phyloP scores from a whole-genome alignment of 2,797 vertebrate genomes.

The Chromobotia macracanthus region DNA sequence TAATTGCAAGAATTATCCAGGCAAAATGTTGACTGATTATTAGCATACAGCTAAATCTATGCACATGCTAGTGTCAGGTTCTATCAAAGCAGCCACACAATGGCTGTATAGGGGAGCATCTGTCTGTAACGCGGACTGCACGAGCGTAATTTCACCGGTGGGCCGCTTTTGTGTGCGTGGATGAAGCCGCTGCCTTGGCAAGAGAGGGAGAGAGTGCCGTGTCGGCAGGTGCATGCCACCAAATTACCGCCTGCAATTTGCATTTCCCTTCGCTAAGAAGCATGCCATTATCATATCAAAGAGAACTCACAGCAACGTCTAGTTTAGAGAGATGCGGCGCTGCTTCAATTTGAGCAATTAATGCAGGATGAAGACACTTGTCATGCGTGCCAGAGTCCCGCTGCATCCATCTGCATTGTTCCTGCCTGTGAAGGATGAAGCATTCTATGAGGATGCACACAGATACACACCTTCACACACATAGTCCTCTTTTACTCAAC shows the following conservation, averaged over 20 bases:
- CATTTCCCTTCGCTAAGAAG: conserved; percentile 98
- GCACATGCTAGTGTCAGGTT: conserved; percentile 77
- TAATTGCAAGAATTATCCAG: conserved; percentile 70
- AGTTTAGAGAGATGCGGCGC: conserved; percentile 96
- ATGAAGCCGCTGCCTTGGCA: conserved; percentile 53
- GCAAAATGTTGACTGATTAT: conserved; percentile 82
- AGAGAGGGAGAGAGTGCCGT: conserved; percentile 76
- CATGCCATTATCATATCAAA: conserved; percentile 99
- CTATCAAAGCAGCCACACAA: conserved; percentile 82
- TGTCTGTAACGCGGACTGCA: conserved; percentile 84
- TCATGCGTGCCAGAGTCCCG: conserved; percentile 84
- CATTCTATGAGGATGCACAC: conserved; percentile 39
- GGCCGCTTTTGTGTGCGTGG: conserved; percentile 82
- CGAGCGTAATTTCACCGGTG: conserved; percentile 87
- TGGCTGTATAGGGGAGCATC: conserved; percentile 84
- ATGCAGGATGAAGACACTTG: conserved; percentile 97
- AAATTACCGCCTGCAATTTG: conserved; percentile 97
- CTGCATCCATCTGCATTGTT: conserved; percentile 88
- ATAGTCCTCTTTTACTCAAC: conserved; percentile 42
- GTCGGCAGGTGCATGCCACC: conserved; percentile 99
- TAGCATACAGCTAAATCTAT: conserved; percentile 74
- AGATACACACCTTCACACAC: conserved; percentile 46
- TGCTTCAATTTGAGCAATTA: conserved; percentile 99
- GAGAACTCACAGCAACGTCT: conserved; percentile 93
- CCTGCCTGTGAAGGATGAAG: conserved; percentile 77